phyloP scores from a whole-genome alignment of 2,888 invertebrate species.

The Eupelmus urozonus region DNA sequence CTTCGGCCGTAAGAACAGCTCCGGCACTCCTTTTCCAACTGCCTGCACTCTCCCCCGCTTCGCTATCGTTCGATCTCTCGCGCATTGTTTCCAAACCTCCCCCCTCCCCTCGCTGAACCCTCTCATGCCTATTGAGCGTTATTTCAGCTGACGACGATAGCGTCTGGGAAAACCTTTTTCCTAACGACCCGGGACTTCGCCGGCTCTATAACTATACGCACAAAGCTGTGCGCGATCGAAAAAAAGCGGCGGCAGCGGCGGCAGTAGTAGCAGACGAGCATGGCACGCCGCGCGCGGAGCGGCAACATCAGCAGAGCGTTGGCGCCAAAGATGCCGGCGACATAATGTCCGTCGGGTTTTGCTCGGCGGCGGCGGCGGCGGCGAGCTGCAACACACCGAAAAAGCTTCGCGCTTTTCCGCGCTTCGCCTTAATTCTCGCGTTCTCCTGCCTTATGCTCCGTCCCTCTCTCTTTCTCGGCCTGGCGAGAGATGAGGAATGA shows the following conservation, averaged over 20 bases:
- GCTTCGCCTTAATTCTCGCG: constrained; percentile 56
- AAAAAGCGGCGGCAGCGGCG: background rate
- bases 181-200: too few species aligned
- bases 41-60: background rate
- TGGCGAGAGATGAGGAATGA: constrained; percentile 2
- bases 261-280: constrained; percentile 19
- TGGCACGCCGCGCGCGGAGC: background rate
- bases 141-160: background rate
- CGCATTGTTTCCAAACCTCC: constrained; percentile 7
- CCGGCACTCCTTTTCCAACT: background rate
- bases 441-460: constrained; percentile 4
- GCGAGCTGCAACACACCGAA: constrained; percentile 3
- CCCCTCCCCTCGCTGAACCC: background rate
- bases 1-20: constrained; percentile 1
- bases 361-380: constrained; percentile 32
- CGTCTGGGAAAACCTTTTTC: constrained; percentile 20
- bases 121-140: background rate
- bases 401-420: constrained; percentile 46
- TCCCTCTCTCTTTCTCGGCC: background rate
- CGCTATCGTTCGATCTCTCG: constrained; percentile 23
- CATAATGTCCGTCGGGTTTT: constrained; percentile 61
- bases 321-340: constrained; percentile 55
- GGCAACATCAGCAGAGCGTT: constrained; percentile 3
- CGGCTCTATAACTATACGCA: too few species aligned
- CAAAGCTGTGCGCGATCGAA: background rate